These are phyloP conservation scores for Orchestia grillus DNA, from an alignment of 1,140 invertebrate genomes.

Conservation along the genomic window DNA sequence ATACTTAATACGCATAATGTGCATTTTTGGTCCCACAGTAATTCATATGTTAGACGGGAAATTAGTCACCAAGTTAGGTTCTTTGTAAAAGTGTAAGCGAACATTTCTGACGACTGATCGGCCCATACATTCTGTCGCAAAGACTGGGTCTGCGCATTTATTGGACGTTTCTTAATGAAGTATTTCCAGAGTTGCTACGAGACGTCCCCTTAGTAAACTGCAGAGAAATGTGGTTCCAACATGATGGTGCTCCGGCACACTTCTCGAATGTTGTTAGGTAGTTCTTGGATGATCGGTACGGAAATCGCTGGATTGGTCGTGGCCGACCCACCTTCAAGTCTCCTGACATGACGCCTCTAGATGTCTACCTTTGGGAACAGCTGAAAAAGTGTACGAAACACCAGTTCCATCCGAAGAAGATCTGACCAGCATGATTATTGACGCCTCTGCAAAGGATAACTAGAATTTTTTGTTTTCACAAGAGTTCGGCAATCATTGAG, in stretches of 20 bases:
- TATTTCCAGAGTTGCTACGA: background rate
- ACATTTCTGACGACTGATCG: background rate
- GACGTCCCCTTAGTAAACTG: background rate
- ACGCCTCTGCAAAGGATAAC: background rate
- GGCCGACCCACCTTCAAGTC: constrained; percentile 70
- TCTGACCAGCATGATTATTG: background rate
- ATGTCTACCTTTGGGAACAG: constrained; percentile 71
- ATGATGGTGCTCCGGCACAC: constrained; percentile 20
- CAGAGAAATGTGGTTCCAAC: background rate
- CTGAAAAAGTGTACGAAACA: background rate
- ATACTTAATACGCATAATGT: background rate
- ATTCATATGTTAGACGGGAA: background rate
- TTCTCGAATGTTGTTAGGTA: background rate
- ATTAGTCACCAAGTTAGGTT: background rate
- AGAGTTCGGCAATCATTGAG: background rate
- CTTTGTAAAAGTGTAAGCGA: background rate
- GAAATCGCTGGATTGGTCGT: constrained; percentile 71
- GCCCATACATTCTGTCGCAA: background rate
- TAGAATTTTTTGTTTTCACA: background rate
- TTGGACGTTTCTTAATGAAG: background rate
- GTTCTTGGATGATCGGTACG: background rate
- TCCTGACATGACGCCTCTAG: constrained; percentile 71
- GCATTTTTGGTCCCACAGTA: background rate
- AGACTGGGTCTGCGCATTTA: background rate
- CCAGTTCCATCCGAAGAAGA: background rate